phyloP scores from a whole-genome alignment of 2,888 invertebrate genomes.

The Pardosa pseudoannulata region DNA sequence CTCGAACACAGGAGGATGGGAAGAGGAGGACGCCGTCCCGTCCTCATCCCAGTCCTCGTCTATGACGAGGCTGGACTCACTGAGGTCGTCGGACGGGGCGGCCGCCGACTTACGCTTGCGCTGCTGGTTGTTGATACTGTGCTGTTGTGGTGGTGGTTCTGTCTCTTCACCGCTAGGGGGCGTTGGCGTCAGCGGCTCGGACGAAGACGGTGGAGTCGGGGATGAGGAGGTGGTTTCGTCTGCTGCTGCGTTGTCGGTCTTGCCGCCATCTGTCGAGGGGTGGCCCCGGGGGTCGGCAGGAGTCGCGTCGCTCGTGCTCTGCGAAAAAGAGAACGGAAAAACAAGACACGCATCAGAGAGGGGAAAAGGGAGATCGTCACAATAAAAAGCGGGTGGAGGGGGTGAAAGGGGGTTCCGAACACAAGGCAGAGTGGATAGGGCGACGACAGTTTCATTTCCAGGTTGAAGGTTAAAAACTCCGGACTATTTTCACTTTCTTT shows the following conservation, averaged over 20 bases:
- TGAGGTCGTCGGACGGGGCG: not conserved
- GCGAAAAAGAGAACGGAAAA: conserved; percentile 38
- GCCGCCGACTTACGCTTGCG: not conserved
- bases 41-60: conserved; percentile 5
- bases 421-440: not conserved
- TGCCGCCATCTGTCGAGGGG: conserved; percentile 30
- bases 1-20: conserved; percentile 42
- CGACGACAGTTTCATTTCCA: too few species aligned
- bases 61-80: not conserved
- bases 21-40: conserved; percentile 3
- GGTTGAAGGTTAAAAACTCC: too few species aligned
- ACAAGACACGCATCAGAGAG: conserved; percentile 6
- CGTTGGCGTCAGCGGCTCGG: conserved; percentile 78
- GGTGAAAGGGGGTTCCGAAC: conserved; percentile 5
- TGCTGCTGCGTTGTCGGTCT: conserved; percentile 10
- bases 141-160: not conserved
- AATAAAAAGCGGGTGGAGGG: not conserved
- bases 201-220: too few species aligned
- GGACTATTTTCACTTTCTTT: too few species aligned
- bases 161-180: conserved; percentile 9
- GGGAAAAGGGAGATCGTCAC: conserved; percentile 6
- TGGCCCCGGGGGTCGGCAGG: conserved; percentile 7
- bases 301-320: conserved; percentile 39
- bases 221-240: not conserved
- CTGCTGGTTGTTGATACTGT: conserved; percentile 75